Base-by-base conservation (phyloP, 2,888 invertebrate genomes). In the Pterostichus madidus region DNA sequence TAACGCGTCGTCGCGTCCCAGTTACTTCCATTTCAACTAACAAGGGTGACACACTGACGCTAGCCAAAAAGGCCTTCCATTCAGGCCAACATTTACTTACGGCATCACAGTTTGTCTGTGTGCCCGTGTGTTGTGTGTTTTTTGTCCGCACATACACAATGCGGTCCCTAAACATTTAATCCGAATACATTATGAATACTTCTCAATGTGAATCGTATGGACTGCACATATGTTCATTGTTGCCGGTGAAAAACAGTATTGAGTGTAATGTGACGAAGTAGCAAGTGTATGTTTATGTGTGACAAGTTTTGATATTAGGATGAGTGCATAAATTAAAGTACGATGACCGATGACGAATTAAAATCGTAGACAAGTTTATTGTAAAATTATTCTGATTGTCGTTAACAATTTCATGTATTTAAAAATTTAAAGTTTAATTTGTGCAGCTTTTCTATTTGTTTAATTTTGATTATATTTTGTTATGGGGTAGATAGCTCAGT, bases 171-270 rank as follows among this genome's bases (percentile, higher is more conserved):
- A 87, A 86, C 86, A 86, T 86, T 88, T 88, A 89, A 88, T 88
- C 88, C 87, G 86, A 73, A 81, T 81, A 81, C 75, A 81, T 81
- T 81, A 86, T 88, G 89, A 89, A 89, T 90, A 89, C 87, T 89
- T 90, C 89, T 88, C 89, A 90, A 89, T 90, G 87, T 86, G 90
- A 90, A 88, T 89, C 90, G 89, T 89, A 90, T 90, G 89, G 89
- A 89, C 89, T 87, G 89, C 90, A 90, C 90, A 90, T 90, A 90
- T 90, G 90, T 89, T 90, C 89, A 89, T 86, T 87, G 89, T 86
- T 87, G 87, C 87, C 86, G 85, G 84, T 84, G 87, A 87, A 89
- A 88, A 85, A 75, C 84, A 88, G 85, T 87, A 86, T 88, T 78
- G 88, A 87, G 53, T 80, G 24, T 13, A 73, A 53, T 80, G 7